Conservation (phyloP, 2,888 invertebrate species). For the Watsonalla binaria region DNA sequence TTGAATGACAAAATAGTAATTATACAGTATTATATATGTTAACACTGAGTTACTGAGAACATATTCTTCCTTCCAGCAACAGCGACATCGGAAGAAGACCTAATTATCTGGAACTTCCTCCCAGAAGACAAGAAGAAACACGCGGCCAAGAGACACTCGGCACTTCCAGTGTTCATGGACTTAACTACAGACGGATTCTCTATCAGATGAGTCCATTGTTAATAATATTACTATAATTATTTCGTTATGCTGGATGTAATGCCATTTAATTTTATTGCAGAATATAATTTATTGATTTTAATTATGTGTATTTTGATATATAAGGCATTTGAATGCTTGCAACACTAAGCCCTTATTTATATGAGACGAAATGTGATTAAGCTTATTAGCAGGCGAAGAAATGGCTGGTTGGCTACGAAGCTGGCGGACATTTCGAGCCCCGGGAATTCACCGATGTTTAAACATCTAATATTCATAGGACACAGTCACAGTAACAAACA, state of each 20-base stretch:
- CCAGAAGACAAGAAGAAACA: slow-evolving; percentile 47
- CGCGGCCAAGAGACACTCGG: slow-evolving; percentile 38
- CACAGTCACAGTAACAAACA: too few species aligned
- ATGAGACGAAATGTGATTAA: too few species aligned
- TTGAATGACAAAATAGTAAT: too few species aligned
- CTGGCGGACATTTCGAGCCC: too few species aligned
- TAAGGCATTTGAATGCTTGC: too few species aligned
- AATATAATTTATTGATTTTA: slow-evolving; percentile 1
- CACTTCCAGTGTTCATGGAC: slow-evolving; percentile 54
- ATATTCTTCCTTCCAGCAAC: slow-evolving; percentile 45
- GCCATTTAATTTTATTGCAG: not conserved
- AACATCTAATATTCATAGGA: too few species aligned
- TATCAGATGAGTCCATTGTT: slow-evolving; percentile 24
- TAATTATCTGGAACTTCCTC: slow-evolving; percentile 72
- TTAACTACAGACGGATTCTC: slow-evolving; percentile 38
- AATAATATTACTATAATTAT: not conserved
- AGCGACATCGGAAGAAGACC: slow-evolving; percentile 65
- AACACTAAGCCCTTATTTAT: too few species aligned
- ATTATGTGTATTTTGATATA: not conserved
- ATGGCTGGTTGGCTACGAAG: too few species aligned
- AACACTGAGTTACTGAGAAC: too few species aligned
- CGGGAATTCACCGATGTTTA: too few species aligned
- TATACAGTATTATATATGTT: too few species aligned
- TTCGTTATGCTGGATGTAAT: slow-evolving; percentile 15
- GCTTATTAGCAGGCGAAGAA: too few species aligned